These are phyloP conservation scores for Albula goreensis DNA, from an alignment of 2,113 vertebrate genomes.

Conservation along the genomic window DNA sequence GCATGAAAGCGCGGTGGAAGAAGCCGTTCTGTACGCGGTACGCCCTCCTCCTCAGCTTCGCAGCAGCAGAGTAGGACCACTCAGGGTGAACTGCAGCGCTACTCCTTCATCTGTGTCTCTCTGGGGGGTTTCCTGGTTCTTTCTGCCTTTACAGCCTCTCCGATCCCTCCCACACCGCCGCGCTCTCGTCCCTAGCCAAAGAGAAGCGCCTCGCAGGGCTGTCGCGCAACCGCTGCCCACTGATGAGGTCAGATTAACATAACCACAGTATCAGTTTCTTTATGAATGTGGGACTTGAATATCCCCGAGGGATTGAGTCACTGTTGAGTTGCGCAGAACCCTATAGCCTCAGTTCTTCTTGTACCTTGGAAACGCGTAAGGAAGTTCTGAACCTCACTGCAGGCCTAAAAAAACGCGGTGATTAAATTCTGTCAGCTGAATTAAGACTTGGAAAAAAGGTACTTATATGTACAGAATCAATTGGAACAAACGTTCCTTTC, in stretches of 20 bases:
- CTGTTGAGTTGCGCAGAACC: background rate
- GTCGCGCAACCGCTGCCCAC: background rate
- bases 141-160: conserved; percentile 4
- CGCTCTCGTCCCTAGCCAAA: background rate
- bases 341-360: too few relatives aligned
- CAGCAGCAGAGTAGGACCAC: background rate
- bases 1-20: background rate
- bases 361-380: background rate
- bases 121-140: conserved; percentile 7
- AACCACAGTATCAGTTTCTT: background rate
- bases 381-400: too few relatives aligned
- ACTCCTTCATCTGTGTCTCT: background rate
- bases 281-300: background rate
- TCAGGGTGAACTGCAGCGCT: background rate
- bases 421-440: background rate
- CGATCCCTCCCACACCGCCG: conserved; percentile 19
- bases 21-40: background rate
- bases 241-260: background rate
- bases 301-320: background rate
- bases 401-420: background rate
- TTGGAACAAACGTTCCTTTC: too few relatives aligned
- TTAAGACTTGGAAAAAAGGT: too few relatives aligned
- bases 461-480: too few relatives aligned
- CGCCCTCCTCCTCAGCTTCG: background rate
- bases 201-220: background rate